Percentiles rank a stretch among this genome's conserved stretches.
Conservation (phyloP, 2,797 vertebrate genomes). For the Falco naumanni region DNA sequence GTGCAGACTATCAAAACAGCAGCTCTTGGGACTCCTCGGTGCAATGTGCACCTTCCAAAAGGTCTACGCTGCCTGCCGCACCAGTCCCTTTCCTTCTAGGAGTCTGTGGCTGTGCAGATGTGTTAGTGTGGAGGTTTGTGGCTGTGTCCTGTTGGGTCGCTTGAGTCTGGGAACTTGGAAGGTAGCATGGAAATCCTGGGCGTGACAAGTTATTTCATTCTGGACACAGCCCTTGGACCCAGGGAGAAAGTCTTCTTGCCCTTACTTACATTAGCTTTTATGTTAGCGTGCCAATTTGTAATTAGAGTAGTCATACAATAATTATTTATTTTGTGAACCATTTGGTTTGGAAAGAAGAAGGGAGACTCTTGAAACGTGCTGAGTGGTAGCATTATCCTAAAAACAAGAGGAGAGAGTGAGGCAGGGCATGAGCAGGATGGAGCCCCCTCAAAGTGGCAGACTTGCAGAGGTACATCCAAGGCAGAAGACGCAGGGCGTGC, state of each 20-base stretch:
- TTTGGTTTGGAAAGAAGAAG: conserved; percentile 19
- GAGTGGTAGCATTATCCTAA: background rate
- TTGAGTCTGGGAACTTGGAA: background rate
- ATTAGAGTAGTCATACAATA: background rate
- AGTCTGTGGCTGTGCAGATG: background rate
- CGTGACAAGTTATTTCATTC: background rate
- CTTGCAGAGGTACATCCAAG: background rate
- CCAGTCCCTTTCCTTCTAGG: background rate
- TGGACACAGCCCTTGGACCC: background rate
- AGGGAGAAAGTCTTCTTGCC: background rate
- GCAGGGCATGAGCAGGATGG: background rate
- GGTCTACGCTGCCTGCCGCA: accelerated
- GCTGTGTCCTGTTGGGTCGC: background rate
- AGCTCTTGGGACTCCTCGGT: background rate
- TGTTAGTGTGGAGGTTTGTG: background rate
- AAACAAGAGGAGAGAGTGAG: background rate
- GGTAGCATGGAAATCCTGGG: background rate
- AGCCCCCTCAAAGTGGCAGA: background rate
- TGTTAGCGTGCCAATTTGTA: background rate
- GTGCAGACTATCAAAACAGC: background rate
- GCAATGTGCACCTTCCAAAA: background rate
- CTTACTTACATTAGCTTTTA: background rate
- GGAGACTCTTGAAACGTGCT: background rate
- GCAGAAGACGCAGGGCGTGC: background rate
- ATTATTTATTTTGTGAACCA: background rate